These are phyloP conservation scores for Tanytarsus gracilentus DNA, from an alignment of 2,888 invertebrate genomes.

Conservation along the genomic window DNA sequence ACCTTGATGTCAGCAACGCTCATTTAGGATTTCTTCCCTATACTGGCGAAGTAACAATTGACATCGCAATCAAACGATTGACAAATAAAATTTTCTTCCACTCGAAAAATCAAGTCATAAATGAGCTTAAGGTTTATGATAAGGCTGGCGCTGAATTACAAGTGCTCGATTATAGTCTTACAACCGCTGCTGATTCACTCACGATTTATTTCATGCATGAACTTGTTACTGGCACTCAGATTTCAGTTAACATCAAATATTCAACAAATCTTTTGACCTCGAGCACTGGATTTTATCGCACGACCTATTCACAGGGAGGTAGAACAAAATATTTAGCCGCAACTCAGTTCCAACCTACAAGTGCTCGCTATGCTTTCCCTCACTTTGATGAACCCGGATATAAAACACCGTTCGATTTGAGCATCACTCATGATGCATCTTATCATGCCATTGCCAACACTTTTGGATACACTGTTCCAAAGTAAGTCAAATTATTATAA, in stretches of 20 bases:
- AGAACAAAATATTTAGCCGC: constrained; percentile 3
- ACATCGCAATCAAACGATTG: constrained; percentile 42
- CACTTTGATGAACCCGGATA: constrained; percentile 45
- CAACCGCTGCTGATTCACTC: background rate
- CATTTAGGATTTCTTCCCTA: constrained; percentile 1
- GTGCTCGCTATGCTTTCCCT: constrained; percentile 18
- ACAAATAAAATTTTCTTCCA: background rate
- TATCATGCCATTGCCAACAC: background rate
- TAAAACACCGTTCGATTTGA: constrained; percentile 52
- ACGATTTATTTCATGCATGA: constrained; percentile 5
- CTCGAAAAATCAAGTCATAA: constrained; percentile 7
- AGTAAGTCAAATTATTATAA: background rate
- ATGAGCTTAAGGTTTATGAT: background rate
- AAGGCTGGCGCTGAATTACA: background rate
- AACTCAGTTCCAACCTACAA: constrained; percentile 7
- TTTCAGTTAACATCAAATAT: constrained; percentile 1
- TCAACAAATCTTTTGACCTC: background rate
- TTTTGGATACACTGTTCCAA: background rate
- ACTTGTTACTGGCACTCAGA: background rate
- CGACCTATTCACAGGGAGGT: background rate
- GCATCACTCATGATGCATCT: constrained; percentile 1
- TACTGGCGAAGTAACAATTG: constrained; percentile 51
- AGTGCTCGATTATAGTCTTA: background rate
- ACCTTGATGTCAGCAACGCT: constrained; percentile 14
- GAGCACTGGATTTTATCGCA: constrained; percentile 10